Percentiles rank a stretch among this genome's conserved stretches.
These are phyloP conservation scores for Punctoribates punctum DNA, from an alignment of 2,888 invertebrate genomes.

Conservation along the genomic window DNA sequence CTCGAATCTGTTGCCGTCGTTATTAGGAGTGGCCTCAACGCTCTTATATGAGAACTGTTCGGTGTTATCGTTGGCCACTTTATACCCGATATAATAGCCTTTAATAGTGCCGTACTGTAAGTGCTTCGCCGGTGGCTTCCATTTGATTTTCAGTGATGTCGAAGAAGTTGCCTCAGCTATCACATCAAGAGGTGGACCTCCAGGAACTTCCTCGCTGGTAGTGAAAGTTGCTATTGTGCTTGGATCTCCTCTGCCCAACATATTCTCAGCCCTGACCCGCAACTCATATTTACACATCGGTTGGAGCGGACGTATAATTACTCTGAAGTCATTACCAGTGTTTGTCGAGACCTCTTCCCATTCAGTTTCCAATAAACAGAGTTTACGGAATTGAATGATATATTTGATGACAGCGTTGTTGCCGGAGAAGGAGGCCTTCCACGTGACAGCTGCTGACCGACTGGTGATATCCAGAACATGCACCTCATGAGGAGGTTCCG, in stretches of 20 bases:
- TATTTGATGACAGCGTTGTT: slow-evolving; percentile 53
- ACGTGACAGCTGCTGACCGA: slow-evolving; percentile 51
- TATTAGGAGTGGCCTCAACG: slow-evolving; percentile 44
- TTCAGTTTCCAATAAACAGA: slow-evolving; percentile 36
- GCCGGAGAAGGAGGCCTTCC: slow-evolving; percentile 54
- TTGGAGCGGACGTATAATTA: slow-evolving; percentile 49
- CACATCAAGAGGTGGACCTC: slow-evolving; percentile 43
- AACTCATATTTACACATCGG: slow-evolving; percentile 53
- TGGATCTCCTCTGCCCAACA: slow-evolving; percentile 52
- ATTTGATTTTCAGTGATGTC: slow-evolving; percentile 44
- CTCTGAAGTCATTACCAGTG: slow-evolving; percentile 48
- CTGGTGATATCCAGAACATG: slow-evolving; percentile 50
- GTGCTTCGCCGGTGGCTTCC: slow-evolving; percentile 51
- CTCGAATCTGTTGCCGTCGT: slow-evolving; percentile 31
- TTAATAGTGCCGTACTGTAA: slow-evolving; percentile 53
- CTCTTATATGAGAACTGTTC: slow-evolving; percentile 48
- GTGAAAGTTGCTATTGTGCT: slow-evolving; percentile 51
- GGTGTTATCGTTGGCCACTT: slow-evolving; percentile 41
- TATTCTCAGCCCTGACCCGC: slow-evolving; percentile 53
- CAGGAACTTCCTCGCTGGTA: slow-evolving; percentile 52
- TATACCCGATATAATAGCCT: slow-evolving; percentile 56
- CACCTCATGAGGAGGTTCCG: slow-evolving; percentile 53
- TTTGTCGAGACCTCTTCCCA: slow-evolving; percentile 41
- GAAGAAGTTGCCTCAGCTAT: slow-evolving; percentile 43
- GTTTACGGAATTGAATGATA: slow-evolving; percentile 52